Evolutionary conservation across 2,113 vertebrate species (phyloP), one percentile per base, ranked within the genome.

Genomic region (Gallinago undulata): DNA sequence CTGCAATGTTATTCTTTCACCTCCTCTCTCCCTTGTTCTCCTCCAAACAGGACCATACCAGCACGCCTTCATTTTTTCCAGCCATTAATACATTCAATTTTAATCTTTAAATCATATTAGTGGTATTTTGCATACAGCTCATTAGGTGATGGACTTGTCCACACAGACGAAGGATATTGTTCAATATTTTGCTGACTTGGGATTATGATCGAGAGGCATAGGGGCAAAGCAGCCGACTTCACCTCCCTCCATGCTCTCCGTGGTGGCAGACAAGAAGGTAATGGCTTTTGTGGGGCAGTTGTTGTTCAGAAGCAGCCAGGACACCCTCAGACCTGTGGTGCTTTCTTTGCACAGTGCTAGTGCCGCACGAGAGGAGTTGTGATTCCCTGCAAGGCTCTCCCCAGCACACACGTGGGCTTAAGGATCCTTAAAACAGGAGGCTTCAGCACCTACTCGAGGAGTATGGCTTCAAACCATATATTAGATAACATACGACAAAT

Each of bases 301-400:
- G 17, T n/a, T 37, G 57, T 60, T 47, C 53, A 19, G 53, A 47
- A 50, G 15, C 62, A 90, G 47, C 12, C 35, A 43, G 68, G 53
- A 43, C 62, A 35, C 67, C 39, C 72, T 37, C 28, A 55, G 66
- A 47, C 17, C 39, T 33, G 25, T 0, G 0, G 13, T 16, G 45
- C 25, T 47, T 51, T 41, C 64, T 57, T 69, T 82, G 28, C n/a
- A 23, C 48, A 2, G 24, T 33, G 48, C 35, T 68, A 25, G 7
- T n/a, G 14, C 35, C 4, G 19, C 19, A 6, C 1, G 0, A 31
- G 23, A 57, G 39, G 13, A 51, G 19, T 0, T 76, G 47, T 30
- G 30, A 35, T 30, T 76, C 35, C 53, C 12, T 1, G 2, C 30
- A 47, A 39, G 48, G 62, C 48, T 90, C 41, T 50, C 66, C 51